Conservation (phyloP, 2,888 invertebrate genomes). For the Phanerotoma sp. region DNA sequence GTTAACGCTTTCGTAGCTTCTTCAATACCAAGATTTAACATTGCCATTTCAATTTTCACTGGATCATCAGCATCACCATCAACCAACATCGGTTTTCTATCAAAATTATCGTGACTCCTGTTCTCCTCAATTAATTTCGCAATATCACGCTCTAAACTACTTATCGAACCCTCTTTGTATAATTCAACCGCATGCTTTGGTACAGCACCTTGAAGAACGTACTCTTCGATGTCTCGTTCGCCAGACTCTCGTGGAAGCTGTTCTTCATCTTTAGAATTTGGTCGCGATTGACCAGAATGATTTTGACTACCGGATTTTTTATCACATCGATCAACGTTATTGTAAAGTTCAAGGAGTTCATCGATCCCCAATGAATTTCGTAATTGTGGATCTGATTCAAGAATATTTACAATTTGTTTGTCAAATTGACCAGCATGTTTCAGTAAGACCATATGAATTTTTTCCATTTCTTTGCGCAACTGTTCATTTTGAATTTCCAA, state of each 20-base stretch:
- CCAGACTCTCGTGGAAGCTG: slow-evolving; percentile 34
- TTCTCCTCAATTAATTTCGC: slow-evolving; percentile 42
- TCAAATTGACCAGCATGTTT: slow-evolving; percentile 74
- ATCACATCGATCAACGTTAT: slow-evolving; percentile 42
- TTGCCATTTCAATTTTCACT: slow-evolving; percentile 65
- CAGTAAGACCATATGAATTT: slow-evolving; percentile 68
- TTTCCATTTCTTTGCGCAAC: slow-evolving; percentile 78
- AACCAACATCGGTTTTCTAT: slow-evolving; percentile 49
- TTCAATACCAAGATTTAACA: slow-evolving; percentile 70
- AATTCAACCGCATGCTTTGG: slow-evolving; percentile 63
- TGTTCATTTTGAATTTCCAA: slow-evolving; percentile 75
- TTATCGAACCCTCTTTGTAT: slow-evolving; percentile 50
- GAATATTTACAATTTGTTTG: slow-evolving; percentile 52
- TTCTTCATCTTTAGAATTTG: slow-evolving; percentile 39
- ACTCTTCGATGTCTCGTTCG: slow-evolving; percentile 63
- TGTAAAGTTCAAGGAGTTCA: slow-evolving; percentile 47
- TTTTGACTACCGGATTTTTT: slow-evolving; percentile 5
- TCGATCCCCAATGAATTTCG: slow-evolving; percentile 47
- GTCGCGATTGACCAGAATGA: slow-evolving; percentile 22
- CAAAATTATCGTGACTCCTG: slow-evolving; percentile 37
- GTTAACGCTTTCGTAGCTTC: slow-evolving; percentile 74
- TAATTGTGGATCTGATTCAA: slow-evolving; percentile 51
- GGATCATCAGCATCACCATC: slow-evolving; percentile 64
- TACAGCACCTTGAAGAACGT: slow-evolving; percentile 66
- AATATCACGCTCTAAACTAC: slow-evolving; percentile 48